These are phyloP conservation scores for Cavia porcellus DNA, from an alignment of 2,113 vertebrate species.

Conservation along the genomic window DNA sequence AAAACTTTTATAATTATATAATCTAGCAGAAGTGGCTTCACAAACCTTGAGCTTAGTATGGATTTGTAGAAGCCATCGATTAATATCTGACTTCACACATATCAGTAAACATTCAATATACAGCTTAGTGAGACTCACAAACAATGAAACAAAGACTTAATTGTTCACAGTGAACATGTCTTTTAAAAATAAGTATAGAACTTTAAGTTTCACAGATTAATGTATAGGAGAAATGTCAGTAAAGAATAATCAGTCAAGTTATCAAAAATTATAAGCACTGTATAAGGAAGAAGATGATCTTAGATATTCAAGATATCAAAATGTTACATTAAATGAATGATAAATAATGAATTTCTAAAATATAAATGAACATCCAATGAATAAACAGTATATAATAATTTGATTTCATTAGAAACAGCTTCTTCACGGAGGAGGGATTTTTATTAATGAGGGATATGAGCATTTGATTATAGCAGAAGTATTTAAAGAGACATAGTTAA, in stretches of 20 bases:
- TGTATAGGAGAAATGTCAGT: background rate
- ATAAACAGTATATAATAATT: background rate
- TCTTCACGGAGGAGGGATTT: background rate
- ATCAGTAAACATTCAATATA: background rate
- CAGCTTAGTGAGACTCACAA: background rate
- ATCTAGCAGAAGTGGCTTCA: background rate
- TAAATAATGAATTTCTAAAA: conserved; percentile 14
- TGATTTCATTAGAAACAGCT: background rate
- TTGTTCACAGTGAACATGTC: conserved; percentile 9
- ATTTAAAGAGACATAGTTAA: background rate
- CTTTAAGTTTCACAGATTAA: background rate
- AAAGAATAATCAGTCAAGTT: background rate
- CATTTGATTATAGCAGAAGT: background rate
- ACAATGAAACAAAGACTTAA: background rate
- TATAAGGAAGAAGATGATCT: background rate
- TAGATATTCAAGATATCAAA: background rate
- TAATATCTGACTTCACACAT: conserved; percentile 36
- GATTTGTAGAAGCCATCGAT: conserved; percentile 41
- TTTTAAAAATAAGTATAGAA: conserved; percentile 5
- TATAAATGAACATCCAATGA: background rate
- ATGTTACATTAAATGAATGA: background rate
- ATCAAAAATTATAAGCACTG: conserved; percentile 33
- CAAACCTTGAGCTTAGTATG: background rate
- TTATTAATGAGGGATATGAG: background rate
- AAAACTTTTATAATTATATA: background rate